These are phyloP conservation scores for Lepidostoma basale DNA, from an alignment of 1,140 invertebrate genomes.

Conservation along the genomic window DNA sequence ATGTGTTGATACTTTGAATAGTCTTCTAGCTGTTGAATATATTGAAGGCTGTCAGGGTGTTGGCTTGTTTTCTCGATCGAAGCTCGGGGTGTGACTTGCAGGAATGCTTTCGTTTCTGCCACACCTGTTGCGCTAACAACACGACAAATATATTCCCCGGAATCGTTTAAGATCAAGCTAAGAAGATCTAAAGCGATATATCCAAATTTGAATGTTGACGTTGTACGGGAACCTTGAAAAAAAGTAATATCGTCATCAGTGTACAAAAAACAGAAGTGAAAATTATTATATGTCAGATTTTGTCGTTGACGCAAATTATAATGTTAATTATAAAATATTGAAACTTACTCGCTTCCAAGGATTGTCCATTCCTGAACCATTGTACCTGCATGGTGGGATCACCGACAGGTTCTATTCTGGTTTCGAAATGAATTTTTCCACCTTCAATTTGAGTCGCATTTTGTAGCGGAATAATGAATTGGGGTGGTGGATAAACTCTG, in stretches of 20 bases:
- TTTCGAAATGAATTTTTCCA: slow-evolving; percentile 90
- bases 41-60: slow-evolving; percentile 91
- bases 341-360: slow-evolving; percentile 83
- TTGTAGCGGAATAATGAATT: slow-evolving; percentile 88
- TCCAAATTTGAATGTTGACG: slow-evolving; percentile 91
- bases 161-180: slow-evolving; percentile 84
- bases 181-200: slow-evolving; percentile 92
- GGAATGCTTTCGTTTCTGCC: slow-evolving; percentile 86
- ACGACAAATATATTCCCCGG: slow-evolving; percentile 92
- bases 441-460: slow-evolving; percentile 86
- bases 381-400: slow-evolving; percentile 91
- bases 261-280: not conserved
- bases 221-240: slow-evolving; percentile 82
- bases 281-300: slow-evolving; percentile 7
- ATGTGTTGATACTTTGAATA: slow-evolving; percentile 85
- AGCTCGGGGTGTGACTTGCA: slow-evolving; percentile 79
- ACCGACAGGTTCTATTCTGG: slow-evolving; percentile 91
- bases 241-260: slow-evolving; percentile 12
- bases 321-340: no score
- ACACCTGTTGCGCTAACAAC: slow-evolving; percentile 89
- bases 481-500: slow-evolving; percentile 81
- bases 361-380: slow-evolving; percentile 89
- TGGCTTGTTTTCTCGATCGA: slow-evolving; percentile 86
- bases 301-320: not conserved
- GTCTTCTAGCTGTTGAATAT: slow-evolving; percentile 92